Conservation (phyloP, 2,888 invertebrate genomes). For the Eupithecia exiguata region DNA sequence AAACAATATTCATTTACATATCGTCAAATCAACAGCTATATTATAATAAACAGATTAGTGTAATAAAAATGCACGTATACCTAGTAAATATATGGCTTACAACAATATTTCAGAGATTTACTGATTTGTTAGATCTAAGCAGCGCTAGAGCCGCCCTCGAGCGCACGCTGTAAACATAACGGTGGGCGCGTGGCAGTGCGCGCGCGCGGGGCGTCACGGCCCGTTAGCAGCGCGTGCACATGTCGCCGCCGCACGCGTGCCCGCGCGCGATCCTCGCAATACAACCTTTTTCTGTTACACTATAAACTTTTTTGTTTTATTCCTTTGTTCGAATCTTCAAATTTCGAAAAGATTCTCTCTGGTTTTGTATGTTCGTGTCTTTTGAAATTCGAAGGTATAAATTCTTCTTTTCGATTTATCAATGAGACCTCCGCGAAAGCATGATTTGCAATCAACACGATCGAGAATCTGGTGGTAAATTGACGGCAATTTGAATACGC, state of each 20-base stretch:
- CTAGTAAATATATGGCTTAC: no score
- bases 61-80: no score
- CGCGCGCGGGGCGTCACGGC: conserved; percentile 67
- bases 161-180: conserved; percentile 63
- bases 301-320: conserved; percentile 72
- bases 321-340: conserved; percentile 75
- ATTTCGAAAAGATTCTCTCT: conserved; percentile 48
- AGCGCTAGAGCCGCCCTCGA: conserved; percentile 33
- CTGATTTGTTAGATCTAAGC: neutral
- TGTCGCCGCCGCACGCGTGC: conserved; percentile 82
- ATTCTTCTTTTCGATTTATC: neutral
- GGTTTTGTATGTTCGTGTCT: conserved; percentile 14
- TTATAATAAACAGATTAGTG: no score
- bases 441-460: conserved; percentile 51
- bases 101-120: neutral
- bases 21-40: neutral
- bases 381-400: conserved; percentile 21
- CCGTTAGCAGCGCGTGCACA: conserved; percentile 81
- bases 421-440: conserved; percentile 50
- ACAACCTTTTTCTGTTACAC: conserved; percentile 67
- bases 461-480: conserved; percentile 31
- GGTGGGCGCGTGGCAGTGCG: conserved; percentile 65
- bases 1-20: no score
- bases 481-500: conserved; percentile 36
- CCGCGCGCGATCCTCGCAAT: conserved; percentile 69